phyloP scores from a whole-genome alignment of 2,113 vertebrate genomes.

The Limnothrissa miodon region DNA sequence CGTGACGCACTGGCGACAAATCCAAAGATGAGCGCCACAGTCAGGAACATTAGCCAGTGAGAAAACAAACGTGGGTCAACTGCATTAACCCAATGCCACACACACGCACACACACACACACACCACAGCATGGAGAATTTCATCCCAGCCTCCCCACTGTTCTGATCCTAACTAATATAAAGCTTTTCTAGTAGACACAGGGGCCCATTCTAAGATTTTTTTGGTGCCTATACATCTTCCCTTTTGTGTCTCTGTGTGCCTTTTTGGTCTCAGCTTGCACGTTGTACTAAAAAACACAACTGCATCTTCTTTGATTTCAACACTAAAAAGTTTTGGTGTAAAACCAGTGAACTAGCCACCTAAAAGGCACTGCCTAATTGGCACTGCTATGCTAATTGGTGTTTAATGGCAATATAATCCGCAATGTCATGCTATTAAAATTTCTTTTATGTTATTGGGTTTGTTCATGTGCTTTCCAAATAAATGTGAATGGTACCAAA shows the following conservation, averaged over 20 bases:
- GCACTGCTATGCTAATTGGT: too few relatives aligned
- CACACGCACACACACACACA: conserved; percentile 40
- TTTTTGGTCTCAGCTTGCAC: not conserved
- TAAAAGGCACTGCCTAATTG: too few relatives aligned
- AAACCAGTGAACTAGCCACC: too few relatives aligned
- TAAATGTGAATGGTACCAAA: too few relatives aligned
- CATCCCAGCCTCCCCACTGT: not conserved
- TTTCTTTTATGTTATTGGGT: too few relatives aligned
- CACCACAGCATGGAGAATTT: conserved; percentile 8
- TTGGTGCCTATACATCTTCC: not conserved
- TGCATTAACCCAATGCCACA: conserved; percentile 50
- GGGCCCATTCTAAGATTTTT: not conserved
- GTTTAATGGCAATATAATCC: too few relatives aligned
- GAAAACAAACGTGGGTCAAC: conserved; percentile 44
- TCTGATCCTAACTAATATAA: not conserved
- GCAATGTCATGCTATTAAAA: too few relatives aligned
- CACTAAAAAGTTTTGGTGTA: too few relatives aligned
- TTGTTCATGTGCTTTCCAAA: too few relatives aligned
- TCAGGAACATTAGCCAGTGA: conserved; percentile 42
- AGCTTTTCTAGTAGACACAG: not conserved
- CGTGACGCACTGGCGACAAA: conserved; percentile 51
- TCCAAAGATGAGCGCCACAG: conserved; percentile 48
- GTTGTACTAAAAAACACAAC: not conserved
- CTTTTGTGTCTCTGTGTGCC: not conserved
- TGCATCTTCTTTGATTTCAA: not conserved